Evolutionary conservation across 2,797 vertebrate genomes (phyloP).

Genomic region (Naso thynnoides): DNA sequence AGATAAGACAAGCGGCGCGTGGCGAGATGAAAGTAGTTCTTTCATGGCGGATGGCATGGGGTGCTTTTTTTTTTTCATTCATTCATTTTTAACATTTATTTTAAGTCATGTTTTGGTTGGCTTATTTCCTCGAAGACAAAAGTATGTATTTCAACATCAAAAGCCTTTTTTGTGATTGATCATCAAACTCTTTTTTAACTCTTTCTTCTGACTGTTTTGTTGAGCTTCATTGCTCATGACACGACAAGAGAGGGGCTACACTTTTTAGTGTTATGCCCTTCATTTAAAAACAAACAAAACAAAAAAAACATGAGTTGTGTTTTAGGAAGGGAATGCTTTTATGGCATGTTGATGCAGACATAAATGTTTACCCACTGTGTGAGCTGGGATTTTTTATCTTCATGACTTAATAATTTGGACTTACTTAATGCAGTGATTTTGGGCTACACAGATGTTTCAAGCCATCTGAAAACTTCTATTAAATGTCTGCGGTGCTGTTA

Average conservation of each 20-base stretch:
- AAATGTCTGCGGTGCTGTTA: too few relatives aligned
- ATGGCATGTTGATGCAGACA: neutral
- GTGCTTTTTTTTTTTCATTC: neutral
- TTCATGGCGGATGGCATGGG: conserved; percentile 7
- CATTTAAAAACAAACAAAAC: too few relatives aligned
- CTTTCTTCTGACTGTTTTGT: neutral
- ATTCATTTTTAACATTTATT: too few relatives aligned
- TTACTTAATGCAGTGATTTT: conserved; percentile 7
- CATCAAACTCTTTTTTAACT: neutral
- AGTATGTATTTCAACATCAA: conserved; percentile 27
- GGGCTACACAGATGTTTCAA: conserved; percentile 17
- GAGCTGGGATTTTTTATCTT: neutral
- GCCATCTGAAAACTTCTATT: conserved; percentile 3
- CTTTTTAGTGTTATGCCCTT: conserved; percentile 1
- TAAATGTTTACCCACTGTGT: too few relatives aligned
- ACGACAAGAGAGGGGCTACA: neutral
- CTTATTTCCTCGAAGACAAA: conserved; percentile 32
- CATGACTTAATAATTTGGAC: neutral
- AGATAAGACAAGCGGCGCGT: conserved; percentile 21
- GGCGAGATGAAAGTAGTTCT: conserved; percentile 23
- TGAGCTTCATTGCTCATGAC: conserved; percentile 5
- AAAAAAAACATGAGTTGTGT: neutral
- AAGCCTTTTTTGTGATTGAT: conserved; percentile 38
- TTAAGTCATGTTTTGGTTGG: conserved; percentile 12
- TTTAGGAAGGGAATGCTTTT: neutral